Evolutionary conservation across 2,888 invertebrate genomes (phyloP), one percentile per base, ranked within the genome.

Genomic region (Lingula anatina): DNA sequence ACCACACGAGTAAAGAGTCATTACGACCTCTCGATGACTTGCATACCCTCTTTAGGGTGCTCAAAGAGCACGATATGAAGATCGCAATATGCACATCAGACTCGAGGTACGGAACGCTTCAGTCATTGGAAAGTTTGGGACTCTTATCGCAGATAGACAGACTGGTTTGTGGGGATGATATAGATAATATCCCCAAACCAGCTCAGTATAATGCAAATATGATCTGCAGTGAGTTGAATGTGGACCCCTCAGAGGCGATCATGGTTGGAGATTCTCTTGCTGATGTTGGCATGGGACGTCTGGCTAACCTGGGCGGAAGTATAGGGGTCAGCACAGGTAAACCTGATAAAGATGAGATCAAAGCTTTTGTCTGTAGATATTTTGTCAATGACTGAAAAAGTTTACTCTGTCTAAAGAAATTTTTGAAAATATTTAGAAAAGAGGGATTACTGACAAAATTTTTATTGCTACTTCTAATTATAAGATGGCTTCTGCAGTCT

Each of bases 181-280:
- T 63, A 5, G 66, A 65, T 42, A 68, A 70, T 0, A 52, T 66
- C 50, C 78, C 79, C 3, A 79, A 79, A 56, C 79, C 79, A 18
- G 61, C 66, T 46, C 77, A 79, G 1, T 65, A 72, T 57, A 79
- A 78, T 49, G 78, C 79, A 1, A 61, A 70, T 50, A 61, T 65
- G 48, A 72, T 73, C 43, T 73, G 73, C 45, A 53, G 59, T 3
- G 47, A 61, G 36, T 56, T 73, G n/a, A 63, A 63, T 3, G 62
- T 73, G 1, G 56, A 62, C 47, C 68, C 70, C 1, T 44, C 56
- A 9, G 57, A 69, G 21, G 56, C 78, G 2, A 68, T 72, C 7
- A 78, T 79, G 76, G 77, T 79, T 4, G 79, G 79, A 2, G 79
- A 79, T 59, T 78, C 78, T 5, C 63, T 71, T 37, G 77, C 77